Evolutionary conservation across 2,113 vertebrate species (phyloP).

Genomic region (Alosa alosa): DNA sequence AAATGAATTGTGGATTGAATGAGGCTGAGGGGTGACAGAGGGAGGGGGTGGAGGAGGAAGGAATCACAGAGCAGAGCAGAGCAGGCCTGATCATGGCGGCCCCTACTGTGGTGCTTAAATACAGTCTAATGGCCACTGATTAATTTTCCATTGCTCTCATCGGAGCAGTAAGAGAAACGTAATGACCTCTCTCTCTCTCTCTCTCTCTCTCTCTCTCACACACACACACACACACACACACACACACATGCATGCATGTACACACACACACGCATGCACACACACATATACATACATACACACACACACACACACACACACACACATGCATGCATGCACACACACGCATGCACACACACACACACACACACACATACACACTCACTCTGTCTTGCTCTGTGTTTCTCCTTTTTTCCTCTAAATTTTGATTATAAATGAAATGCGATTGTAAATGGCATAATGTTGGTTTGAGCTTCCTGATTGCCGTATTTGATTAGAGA

Average conservation of each 20-base stretch:
- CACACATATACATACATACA: constrained; percentile 39
- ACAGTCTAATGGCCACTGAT: constrained; percentile 99
- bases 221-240: constrained; percentile 62
- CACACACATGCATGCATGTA: constrained; percentile 35
- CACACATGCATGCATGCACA: constrained; percentile 70
- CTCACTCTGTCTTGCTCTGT: constrained; percentile 32
- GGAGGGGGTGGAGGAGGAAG: constrained; percentile 4
- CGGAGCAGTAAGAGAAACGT: constrained; percentile 90
- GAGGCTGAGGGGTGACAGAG: constrained; percentile 41
- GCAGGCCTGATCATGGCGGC: constrained; percentile 60
- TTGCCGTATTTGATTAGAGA: constrained; percentile 82
- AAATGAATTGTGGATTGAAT: constrained; percentile 14
- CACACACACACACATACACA: neutral
- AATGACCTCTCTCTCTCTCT: constrained; percentile 79
- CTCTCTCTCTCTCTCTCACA: constrained; percentile 52
- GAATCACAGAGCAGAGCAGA: constrained; percentile 33
- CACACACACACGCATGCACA: neutral
- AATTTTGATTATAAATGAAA: constrained; percentile 97
- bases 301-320: constrained; percentile 63
- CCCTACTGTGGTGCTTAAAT: constrained; percentile 74
- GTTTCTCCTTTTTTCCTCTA: constrained; percentile 46
- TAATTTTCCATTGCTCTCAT: constrained; percentile 99
- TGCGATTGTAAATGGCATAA: constrained; percentile 93
- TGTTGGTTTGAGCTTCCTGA: constrained; percentile 88
- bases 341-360: constrained; percentile 45